phyloP scores from a whole-genome alignment of 35 echinoderm and acorn worm species.

The Apostichopus californicus region DNA sequence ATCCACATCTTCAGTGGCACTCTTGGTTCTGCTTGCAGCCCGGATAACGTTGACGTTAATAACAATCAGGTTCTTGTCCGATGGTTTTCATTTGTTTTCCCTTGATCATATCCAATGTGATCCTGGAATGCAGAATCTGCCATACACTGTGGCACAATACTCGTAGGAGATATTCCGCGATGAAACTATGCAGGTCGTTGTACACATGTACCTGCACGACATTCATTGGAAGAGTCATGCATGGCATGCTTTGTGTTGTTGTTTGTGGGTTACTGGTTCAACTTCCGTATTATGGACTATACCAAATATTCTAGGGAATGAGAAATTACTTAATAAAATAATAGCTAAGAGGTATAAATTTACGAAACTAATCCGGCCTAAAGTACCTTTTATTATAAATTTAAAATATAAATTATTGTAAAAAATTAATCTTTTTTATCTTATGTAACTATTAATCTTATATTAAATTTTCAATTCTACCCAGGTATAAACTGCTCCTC shows the following conservation, averaged over 20 bases:
- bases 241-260: slow-evolving; percentile 40
- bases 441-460: no score
- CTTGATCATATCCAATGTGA: neutral
- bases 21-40: neutral
- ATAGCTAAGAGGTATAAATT: no score
- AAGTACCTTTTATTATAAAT: no score
- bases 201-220: neutral
- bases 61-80: neutral
- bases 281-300: slow-evolving; percentile 24
- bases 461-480: neutral
- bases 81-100: neutral
- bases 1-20: neutral
- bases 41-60: neutral
- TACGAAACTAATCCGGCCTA: no score
- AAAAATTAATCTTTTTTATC: no score
- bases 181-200: neutral
- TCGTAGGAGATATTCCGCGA: neutral
- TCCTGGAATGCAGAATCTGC: neutral
- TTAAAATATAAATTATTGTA: no score
- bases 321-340: no score
- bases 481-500: no score
- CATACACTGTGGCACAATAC: neutral
- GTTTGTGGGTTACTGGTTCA: neutral
- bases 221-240: neutral
- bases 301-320: neutral